Evolutionary conservation across 2,888 invertebrate species (phyloP), one percentile per base, ranked within the genome.

Genomic region (Drosophila meridiana): DNA sequence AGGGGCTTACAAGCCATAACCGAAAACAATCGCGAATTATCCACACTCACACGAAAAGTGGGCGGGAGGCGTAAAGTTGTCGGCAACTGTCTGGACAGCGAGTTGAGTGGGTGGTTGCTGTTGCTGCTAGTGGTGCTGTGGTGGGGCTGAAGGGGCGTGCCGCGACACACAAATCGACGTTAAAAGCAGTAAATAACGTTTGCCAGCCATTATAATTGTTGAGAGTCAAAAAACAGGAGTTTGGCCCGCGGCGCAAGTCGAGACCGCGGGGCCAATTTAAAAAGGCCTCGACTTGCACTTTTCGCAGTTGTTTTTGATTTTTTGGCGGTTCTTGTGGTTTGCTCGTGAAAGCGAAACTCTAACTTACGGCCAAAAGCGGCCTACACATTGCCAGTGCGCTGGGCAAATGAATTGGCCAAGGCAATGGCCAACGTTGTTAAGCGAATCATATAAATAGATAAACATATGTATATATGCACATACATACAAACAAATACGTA

Each of bases 161-260:
- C 69, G 62, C 76, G 52, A 73, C 65, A 79, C 68, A 82, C 77
- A 87, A 84, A 87, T 82, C 76, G 83, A 73, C 69, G 77, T 73
- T 85, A 82, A 88, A 82, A 73, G 84, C 79, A 56, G 73, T 74
- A 75, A 78, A 72, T 83, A 73, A 78, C 67, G 56, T 68, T 60
- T 71, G 59, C 34, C 45, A 65, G 62, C 48, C 67, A 78, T 68
- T 80, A 80, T 68, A 81, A 72, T 81, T 81, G 81, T 69, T 55
- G 53, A 58, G 53, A 58, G 63, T n/a, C 53, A 14, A 30, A 57
- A 43, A 8, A 40, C 36, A 56, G 59, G 48, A 57, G 62, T 71
- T 71, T 69, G 36, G 60, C 69, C 50, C 8, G 26, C 47, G 42
- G 53, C 50, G 14, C 36, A 72, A 53, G 26, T 58, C 52, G 34